These are phyloP conservation scores for Agriopis marginaria DNA, from an alignment of 2,888 invertebrate species.

Conservation along the genomic window DNA sequence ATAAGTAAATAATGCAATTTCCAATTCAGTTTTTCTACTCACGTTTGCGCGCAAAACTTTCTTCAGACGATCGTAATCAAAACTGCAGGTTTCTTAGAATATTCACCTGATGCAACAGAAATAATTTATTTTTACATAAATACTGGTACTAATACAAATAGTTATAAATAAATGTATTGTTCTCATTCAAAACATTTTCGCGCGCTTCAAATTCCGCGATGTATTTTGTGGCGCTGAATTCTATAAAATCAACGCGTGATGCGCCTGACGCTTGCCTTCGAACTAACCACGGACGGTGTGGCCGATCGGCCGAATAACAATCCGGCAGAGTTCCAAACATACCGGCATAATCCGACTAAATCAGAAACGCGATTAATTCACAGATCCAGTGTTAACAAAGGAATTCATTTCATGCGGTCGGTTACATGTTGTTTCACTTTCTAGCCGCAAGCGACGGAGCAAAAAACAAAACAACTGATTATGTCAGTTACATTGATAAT, in stretches of 20 bases:
- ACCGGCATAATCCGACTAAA: constrained; percentile 77
- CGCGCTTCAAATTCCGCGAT: constrained; percentile 47
- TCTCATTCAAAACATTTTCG: constrained; percentile 45
- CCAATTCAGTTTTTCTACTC: constrained; percentile 45
- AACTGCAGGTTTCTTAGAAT: constrained; percentile 36
- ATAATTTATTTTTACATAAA: constrained; percentile 30
- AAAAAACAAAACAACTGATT: constrained; percentile 57
- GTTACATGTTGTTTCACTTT: constrained; percentile 72
- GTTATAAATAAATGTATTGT: constrained; percentile 28
- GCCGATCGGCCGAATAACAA: constrained; percentile 47
- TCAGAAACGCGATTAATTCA: constrained; percentile 65
- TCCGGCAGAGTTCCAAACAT: constrained; percentile 70
- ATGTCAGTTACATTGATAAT: constrained; percentile 49
- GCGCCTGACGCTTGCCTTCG: constrained; percentile 62
- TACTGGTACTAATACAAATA: constrained; percentile 20
- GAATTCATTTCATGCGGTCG: constrained; percentile 60
- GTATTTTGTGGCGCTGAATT: constrained; percentile 49
- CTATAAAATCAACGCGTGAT: constrained; percentile 53
- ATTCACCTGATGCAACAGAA: constrained; percentile 34
- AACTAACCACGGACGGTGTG: constrained; percentile 61
- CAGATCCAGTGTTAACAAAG: constrained; percentile 48
- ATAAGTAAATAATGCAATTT: too few relatives aligned
- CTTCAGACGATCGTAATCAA: constrained; percentile 46
- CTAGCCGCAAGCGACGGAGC: constrained; percentile 61
- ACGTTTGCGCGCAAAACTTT: constrained; percentile 56